phyloP scores from a whole-genome alignment of 2,113 vertebrate genomes.

The Apaloderma vittatum region DNA sequence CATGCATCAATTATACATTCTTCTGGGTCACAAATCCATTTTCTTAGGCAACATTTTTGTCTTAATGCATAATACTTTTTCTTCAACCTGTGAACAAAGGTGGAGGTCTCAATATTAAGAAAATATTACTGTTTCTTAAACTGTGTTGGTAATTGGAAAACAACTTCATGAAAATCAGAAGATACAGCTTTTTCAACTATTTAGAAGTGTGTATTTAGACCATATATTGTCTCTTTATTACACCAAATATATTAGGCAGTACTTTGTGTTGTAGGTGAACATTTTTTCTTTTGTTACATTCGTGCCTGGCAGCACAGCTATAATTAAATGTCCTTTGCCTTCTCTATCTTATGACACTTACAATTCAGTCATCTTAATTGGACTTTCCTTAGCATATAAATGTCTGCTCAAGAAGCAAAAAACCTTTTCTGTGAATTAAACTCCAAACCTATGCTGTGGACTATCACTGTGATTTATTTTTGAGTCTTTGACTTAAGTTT shows the following conservation, averaged over 20 bases:
- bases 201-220: neutral
- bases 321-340: constrained; percentile 58
- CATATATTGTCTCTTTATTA: constrained; percentile 21
- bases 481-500: neutral
- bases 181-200: neutral
- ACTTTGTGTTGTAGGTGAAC: neutral
- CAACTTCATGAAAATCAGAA: neutral
- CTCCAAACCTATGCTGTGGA: neutral
- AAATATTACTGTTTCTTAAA: neutral
- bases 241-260: neutral
- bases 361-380: constrained; percentile 54
- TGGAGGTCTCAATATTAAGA: constrained; percentile 28
- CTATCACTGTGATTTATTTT: neutral
- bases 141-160: constrained; percentile 29
- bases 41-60: constrained; percentile 60
- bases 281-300: constrained; percentile 30
- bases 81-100: constrained; percentile 46
- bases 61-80: constrained; percentile 32
- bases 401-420: neutral
- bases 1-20: constrained; percentile 77
- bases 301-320: constrained; percentile 27
- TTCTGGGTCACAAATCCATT: constrained; percentile 69
- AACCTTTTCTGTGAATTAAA: neutral
- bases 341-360: constrained; percentile 32
- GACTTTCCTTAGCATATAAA: constrained; percentile 17